These are phyloP conservation scores for Phthorimaea operculella DNA, from an alignment of 1,140 invertebrate genomes.

Conservation along the genomic window DNA sequence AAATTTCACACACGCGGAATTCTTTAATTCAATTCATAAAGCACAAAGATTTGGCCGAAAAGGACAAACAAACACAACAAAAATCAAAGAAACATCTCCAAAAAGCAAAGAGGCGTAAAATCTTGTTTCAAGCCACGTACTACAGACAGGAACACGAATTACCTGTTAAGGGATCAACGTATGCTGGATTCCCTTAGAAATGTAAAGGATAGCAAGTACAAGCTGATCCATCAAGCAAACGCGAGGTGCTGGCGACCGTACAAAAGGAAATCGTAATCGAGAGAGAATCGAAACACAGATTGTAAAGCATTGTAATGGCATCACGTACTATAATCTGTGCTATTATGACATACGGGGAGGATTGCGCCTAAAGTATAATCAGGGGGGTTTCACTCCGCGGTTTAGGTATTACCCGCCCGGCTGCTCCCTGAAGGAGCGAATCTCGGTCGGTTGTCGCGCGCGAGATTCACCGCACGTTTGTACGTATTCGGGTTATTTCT, in stretches of 20 bases:
- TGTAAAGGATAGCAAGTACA: no score
- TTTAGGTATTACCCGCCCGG: no score
- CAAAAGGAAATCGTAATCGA: constrained; percentile 40
- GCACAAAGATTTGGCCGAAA: neutral
- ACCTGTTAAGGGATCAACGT: neutral
- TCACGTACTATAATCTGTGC: constrained; percentile 64
- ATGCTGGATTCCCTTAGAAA: neutral
- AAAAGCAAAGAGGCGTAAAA: constrained; percentile 52
- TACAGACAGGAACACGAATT: no score
- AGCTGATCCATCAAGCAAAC: no score
- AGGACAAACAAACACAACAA: constrained; percentile 39
- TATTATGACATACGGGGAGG: constrained; percentile 65
- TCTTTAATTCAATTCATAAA: neutral
- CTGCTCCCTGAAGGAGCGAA: no score
- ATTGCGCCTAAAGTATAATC: constrained; percentile 64
- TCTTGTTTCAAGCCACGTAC: constrained; percentile 39
- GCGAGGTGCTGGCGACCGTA: neutral
- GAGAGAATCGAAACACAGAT: constrained; percentile 53
- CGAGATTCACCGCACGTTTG: no score
- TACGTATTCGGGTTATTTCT: no score
- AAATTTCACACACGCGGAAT: neutral
- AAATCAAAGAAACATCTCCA: constrained; percentile 34
- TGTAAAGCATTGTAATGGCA: constrained; percentile 60
- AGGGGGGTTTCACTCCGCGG: no score
- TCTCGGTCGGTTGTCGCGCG: no score